Percentiles rank a stretch among this genome's conserved stretches.
phyloP scores from a whole-genome alignment of 2,113 vertebrate genomes.

The Tupaia tana region DNA sequence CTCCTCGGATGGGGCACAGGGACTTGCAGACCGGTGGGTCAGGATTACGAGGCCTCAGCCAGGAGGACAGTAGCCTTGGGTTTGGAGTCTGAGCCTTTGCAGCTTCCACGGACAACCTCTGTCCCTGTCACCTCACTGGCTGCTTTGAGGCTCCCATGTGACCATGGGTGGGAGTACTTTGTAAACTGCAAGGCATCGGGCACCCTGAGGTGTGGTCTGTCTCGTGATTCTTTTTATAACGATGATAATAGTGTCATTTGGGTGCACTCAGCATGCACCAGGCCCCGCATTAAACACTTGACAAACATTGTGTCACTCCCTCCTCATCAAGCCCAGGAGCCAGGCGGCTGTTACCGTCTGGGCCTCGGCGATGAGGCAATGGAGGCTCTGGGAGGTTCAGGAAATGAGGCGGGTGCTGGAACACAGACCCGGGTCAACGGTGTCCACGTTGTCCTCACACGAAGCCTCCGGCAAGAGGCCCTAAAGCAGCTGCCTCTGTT shows the following conservation, averaged over 20 bases:
- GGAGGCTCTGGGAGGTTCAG: not conserved
- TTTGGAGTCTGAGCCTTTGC: not conserved
- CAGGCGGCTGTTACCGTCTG: not conserved
- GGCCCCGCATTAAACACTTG: not conserved
- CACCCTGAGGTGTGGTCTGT: not conserved
- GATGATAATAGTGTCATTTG: not conserved
- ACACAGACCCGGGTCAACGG: accelerated
- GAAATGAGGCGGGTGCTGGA: too few relatives aligned
- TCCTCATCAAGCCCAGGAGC: not conserved
- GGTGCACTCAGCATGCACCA: not conserved
- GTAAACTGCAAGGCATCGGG: accelerated
- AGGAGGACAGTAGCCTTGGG: not conserved
- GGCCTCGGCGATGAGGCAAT: not conserved
- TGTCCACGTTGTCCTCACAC: not conserved
- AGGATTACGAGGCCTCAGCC: not conserved
- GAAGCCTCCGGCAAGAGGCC: accelerated
- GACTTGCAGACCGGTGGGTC: not conserved
- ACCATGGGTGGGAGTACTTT: not conserved
- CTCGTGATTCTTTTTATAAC: not conserved
- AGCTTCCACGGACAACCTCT: too few relatives aligned
- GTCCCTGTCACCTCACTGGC: not conserved
- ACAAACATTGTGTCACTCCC: not conserved
- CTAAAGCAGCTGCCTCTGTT: not conserved
- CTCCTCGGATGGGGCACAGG: not conserved
- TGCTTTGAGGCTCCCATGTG: accelerated